These are phyloP conservation scores for Hafferia zeledoni DNA, from an alignment of 2,797 vertebrate genomes.

Conservation along the genomic window DNA sequence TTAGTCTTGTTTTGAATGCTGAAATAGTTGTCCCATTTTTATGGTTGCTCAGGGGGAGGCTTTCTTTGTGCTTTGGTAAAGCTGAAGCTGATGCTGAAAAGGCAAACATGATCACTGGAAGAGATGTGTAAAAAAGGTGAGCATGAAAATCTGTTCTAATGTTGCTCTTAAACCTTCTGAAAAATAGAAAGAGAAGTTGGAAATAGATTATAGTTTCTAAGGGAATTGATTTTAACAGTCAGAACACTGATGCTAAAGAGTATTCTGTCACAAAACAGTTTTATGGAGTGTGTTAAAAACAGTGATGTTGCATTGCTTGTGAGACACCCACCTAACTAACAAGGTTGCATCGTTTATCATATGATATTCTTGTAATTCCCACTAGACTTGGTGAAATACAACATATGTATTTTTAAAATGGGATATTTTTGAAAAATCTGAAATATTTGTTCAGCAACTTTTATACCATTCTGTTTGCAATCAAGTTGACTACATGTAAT, in stretches of 20 bases:
- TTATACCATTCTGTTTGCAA: not conserved
- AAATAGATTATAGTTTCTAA: not conserved
- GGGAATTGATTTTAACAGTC: not conserved
- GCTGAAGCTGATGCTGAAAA: not conserved
- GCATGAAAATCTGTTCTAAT: not conserved
- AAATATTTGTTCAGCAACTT: not conserved
- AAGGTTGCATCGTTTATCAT: not conserved
- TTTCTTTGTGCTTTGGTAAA: not conserved
- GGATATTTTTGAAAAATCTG: not conserved
- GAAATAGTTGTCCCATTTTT: not conserved
- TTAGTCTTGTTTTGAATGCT: not conserved
- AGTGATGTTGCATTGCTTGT: accelerated
- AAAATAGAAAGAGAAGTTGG: not conserved
- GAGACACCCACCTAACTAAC: not conserved
- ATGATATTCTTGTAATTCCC: not conserved
- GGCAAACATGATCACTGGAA: not conserved
- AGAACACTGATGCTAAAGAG: not conserved
- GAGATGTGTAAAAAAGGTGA: not conserved
- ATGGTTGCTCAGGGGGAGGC: not conserved
- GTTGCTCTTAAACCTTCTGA: not conserved
- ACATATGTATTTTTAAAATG: not conserved
- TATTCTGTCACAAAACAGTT: not conserved
- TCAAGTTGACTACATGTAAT: not conserved
- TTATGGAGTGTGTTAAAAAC: not conserved
- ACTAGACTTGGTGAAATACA: not conserved